Conservation (phyloP, 2,888 invertebrate species). For the Athalia cordata region DNA sequence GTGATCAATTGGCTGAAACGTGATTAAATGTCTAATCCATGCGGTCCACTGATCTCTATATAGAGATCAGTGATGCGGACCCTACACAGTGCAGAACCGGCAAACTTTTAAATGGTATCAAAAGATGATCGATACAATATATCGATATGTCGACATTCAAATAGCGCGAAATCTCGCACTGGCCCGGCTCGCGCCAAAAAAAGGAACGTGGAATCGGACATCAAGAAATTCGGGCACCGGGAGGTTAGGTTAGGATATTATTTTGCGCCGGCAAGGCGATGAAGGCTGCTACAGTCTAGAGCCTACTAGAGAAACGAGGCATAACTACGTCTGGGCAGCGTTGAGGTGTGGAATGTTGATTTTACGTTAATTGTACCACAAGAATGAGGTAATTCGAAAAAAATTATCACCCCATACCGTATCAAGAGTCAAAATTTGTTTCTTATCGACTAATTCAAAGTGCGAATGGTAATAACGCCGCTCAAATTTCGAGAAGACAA, state of each 20-base stretch:
- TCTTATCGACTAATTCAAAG: not conserved
- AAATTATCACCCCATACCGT: not conserved
- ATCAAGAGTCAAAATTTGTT: not conserved
- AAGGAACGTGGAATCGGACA: slow-evolving; percentile 43
- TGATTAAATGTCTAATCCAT: no score
- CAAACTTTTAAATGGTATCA: not conserved
- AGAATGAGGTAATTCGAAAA: slow-evolving; percentile 7
- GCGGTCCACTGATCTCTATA: no score
- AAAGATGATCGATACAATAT: not conserved
- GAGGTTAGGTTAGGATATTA: not conserved
- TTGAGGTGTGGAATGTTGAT: slow-evolving; percentile 32
- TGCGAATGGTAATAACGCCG: not conserved
- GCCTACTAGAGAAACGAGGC: not conserved
- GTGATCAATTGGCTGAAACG: no score
- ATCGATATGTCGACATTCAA: slow-evolving; percentile 1
- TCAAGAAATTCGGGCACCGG: not conserved
- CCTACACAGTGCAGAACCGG: no score
- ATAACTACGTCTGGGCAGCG: not conserved
- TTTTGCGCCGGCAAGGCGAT: not conserved
- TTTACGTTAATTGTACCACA: not conserved
- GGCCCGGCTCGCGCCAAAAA: slow-evolving; percentile 41
- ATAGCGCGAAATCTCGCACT: slow-evolving; percentile 28
- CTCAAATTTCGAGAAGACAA: not conserved
- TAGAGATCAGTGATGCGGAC: no score
- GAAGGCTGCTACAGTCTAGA: not conserved